Evolutionary conservation across 1,140 invertebrate species (phyloP).

Genomic region (Saxidomus purpurata): DNA sequence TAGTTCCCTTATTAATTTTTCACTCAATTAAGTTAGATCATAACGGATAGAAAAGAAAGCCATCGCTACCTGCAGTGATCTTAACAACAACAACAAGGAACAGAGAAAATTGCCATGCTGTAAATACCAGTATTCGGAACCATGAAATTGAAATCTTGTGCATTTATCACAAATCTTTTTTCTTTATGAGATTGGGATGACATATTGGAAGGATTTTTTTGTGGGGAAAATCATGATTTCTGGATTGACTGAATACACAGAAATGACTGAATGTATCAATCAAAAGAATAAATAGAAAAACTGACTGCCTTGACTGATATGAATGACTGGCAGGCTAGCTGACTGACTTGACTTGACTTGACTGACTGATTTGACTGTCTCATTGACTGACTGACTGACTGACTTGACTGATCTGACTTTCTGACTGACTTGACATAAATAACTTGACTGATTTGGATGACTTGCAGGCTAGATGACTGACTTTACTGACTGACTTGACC

Average conservation of each 20-base stretch:
- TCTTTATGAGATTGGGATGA: not conserved
- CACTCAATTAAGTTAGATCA: constrained; percentile 63
- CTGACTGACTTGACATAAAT: too few species aligned
- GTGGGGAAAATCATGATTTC: not conserved
- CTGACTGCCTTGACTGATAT: too few species aligned
- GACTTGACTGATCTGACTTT: too few species aligned
- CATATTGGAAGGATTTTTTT: not conserved
- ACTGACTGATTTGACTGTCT: too few species aligned
- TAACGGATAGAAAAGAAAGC: not conserved
- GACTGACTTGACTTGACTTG: too few species aligned
- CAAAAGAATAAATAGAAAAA: not conserved
- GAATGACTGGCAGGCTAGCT: too few species aligned
- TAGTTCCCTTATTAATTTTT: constrained; percentile 63
- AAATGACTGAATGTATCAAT: not conserved
- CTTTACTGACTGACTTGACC: too few species aligned
- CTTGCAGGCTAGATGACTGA: too few species aligned
- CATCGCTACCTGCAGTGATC: constrained; percentile 36
- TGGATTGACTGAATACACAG: not conserved
- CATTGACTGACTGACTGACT: too few species aligned
- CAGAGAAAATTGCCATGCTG: constrained; percentile 21
- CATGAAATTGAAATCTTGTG: constrained; percentile 41
- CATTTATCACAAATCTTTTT: not conserved
- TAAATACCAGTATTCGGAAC: not conserved
- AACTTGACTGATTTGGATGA: too few species aligned
- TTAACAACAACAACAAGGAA: constrained; percentile 7